A percentile compares a stretch with the other conserved stretches of the same genome.
These are phyloP conservation scores for Cremastinae sp. DNA, from an alignment of 2,888 invertebrate genomes.

Conservation along the genomic window DNA sequence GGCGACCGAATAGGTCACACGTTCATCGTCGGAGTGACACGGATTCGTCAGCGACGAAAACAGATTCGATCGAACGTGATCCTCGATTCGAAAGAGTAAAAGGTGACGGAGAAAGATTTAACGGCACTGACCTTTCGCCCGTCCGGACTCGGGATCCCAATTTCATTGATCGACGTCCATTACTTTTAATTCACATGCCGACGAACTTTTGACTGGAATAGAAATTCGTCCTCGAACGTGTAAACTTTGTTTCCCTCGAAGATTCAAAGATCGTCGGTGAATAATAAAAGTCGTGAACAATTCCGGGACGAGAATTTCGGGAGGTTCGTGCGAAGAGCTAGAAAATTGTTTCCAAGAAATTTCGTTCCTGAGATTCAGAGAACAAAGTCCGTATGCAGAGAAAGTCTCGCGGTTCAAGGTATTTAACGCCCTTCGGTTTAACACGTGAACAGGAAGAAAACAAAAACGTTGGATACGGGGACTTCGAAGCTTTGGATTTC, in stretches of 20 bases:
- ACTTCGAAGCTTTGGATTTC: slow-evolving; percentile 56
- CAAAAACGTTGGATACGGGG: slow-evolving; percentile 40
- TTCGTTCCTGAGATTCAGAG: slow-evolving; percentile 20
- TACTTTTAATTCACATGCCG: not conserved
- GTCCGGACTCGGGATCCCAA: slow-evolving; percentile 1
- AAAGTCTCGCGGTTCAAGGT: slow-evolving; percentile 16
- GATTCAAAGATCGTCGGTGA: too few species aligned
- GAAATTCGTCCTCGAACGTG: too few species aligned
- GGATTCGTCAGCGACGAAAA: not conserved
- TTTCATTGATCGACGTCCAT: slow-evolving; percentile 9
- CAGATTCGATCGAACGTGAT: slow-evolving; percentile 4
- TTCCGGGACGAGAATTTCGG: too few species aligned
- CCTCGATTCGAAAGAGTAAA: slow-evolving; percentile 14
- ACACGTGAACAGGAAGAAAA: slow-evolving; percentile 6
- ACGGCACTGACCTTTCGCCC: slow-evolving; percentile 24
- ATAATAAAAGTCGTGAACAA: too few species aligned
- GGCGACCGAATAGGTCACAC: not conserved
- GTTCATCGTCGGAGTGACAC: not conserved
- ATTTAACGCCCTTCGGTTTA: slow-evolving; percentile 11
- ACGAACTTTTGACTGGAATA: not conserved
- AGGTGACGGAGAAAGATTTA: slow-evolving; percentile 3
- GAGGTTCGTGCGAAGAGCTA: too few species aligned
- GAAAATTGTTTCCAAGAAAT: not conserved
- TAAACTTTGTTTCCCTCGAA: too few species aligned
- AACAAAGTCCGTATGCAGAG: slow-evolving; percentile 23